Evolutionary conservation across 2,797 vertebrate species (phyloP).

Genomic region (Smutsia temminckii): DNA sequence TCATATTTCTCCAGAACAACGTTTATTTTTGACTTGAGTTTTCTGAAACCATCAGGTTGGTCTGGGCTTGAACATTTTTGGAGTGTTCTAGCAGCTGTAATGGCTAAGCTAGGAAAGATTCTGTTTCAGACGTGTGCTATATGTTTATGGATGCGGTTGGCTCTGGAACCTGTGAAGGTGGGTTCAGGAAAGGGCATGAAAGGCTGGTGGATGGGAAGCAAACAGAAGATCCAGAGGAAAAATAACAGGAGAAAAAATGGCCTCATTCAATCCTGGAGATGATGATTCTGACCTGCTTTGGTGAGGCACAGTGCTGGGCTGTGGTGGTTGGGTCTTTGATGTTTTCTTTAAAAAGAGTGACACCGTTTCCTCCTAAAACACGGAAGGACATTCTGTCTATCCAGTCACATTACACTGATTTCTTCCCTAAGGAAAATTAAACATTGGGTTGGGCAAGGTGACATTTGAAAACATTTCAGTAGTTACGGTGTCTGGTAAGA

Average conservation of each 20-base stretch:
- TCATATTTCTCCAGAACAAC: slow-evolving; percentile 12
- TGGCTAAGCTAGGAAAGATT: neutral
- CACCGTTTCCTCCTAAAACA: neutral
- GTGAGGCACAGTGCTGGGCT: neutral
- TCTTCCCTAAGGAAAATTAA: neutral
- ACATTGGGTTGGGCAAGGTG: neutral
- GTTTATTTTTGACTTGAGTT: neutral
- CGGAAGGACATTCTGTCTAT: neutral
- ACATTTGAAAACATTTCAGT: neutral
- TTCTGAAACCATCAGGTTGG: neutral
- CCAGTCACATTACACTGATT: neutral
- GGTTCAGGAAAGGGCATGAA: neutral
- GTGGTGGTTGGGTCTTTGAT: neutral
- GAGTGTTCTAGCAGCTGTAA: too few species aligned
- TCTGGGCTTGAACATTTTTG: neutral
- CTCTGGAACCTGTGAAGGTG: neutral
- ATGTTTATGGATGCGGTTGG: neutral
- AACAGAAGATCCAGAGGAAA: neutral
- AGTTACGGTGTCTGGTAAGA: neutral
- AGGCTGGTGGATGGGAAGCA: neutral
- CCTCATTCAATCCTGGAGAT: neutral
- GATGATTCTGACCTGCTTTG: neutral
- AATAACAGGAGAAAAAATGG: neutral
- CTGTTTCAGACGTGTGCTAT: neutral
- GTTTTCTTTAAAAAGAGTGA: neutral